phyloP scores from a whole-genome alignment of 2,888 invertebrate genomes.

The Allolobophora icterica region DNA sequence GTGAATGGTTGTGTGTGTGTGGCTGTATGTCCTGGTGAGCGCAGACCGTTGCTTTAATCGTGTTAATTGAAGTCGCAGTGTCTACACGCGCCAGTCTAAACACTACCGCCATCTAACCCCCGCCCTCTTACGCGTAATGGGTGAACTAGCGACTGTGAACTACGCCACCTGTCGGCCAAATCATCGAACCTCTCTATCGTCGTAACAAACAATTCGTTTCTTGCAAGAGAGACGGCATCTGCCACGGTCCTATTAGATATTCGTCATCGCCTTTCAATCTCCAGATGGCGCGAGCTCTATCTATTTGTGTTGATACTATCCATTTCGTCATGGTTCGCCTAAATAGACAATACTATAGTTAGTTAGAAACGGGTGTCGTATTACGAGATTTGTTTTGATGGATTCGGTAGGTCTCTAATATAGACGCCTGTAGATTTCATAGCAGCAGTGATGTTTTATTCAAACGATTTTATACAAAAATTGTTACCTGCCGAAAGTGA shows the following conservation, averaged over 20 bases:
- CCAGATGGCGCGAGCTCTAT: background rate
- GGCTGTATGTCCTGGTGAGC: too few species aligned
- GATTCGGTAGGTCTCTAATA: background rate
- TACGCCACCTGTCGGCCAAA: background rate
- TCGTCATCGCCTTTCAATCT: background rate
- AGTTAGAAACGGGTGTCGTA: background rate
- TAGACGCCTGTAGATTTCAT: background rate
- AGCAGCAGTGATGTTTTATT: background rate
- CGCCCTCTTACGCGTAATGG: background rate
- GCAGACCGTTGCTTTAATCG: too few species aligned
- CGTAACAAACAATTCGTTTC: background rate
- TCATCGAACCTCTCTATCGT: background rate
- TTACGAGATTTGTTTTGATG: background rate
- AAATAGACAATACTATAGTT: background rate
- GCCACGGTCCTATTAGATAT: background rate
- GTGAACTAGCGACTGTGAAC: background rate
- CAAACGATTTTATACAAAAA: background rate
- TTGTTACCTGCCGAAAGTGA: too few species aligned
- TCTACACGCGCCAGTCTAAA: background rate
- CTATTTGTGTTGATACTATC: too few species aligned
- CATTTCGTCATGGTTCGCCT: background rate
- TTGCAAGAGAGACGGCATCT: background rate
- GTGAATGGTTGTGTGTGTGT: too few species aligned
- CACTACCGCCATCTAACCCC: background rate
- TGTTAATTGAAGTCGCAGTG: background rate